Base-by-base conservation (phyloP, 2,113 vertebrate species). In the Ifrita kowaldi region DNA sequence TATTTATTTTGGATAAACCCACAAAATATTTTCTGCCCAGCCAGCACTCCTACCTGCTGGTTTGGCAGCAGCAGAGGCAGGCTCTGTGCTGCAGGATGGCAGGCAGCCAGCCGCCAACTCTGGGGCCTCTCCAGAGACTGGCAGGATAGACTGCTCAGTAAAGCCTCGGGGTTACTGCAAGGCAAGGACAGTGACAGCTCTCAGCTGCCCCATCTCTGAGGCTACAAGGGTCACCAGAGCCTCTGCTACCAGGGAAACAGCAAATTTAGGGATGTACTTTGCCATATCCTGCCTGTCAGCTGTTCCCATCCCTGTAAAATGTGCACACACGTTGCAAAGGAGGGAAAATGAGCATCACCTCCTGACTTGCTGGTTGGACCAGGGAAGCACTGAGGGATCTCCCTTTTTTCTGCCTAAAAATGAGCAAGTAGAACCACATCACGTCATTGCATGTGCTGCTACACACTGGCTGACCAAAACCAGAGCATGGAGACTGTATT, bases 1-100 rank as follows among this genome's bases (percentile, higher is more conserved):
- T 77, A 55, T 92, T 95, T 85, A 55, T 92, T 93, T 88, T 88
- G 82, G 79, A 89, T 60, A 90, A 92, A 94, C 94, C 83, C 91
- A 87, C 65, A 47, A 59, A 75, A 60, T 21, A 47, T 63, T 95
- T 89, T 87, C 76, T 2, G 0, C 35, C 37, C 86, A 89, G 80
- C 59, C 50, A 90, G 91, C 50, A 41, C 82, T 86, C 42, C 71
- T 95, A 90, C 91, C 86, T 95, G 86, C 89, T 63, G 73, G 56
- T 49, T 73, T 92, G 63, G 56, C 68, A 84, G 89, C 71, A 88
- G 79, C 7, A 1, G 50, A 84, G 24, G 1, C 3, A 65, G 69
- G 50, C 7, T 0, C 42, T 56, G 70, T 49, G 82, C 75, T 84
- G 89, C 60, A 77, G 50, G 69, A 74, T 70, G 94, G 91, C 90